Evolutionary conservation across 92 coral and sea anemone species (phyloP), one percentile per base, ranked within the genome.

Genomic region (Hydrozoanthus gracilis): DNA sequence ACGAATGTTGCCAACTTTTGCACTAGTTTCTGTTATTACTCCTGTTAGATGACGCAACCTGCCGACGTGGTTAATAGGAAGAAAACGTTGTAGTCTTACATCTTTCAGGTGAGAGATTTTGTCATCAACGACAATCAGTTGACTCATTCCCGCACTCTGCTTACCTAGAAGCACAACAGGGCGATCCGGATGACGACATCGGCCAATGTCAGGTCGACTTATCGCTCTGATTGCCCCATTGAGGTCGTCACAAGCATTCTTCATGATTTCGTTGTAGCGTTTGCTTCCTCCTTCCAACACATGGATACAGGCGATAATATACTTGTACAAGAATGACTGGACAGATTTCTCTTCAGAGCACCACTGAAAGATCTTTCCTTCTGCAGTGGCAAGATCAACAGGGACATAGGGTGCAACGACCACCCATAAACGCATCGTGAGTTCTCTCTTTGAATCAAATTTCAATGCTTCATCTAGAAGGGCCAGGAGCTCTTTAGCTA

Each of bases 361-460:
- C 95, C 95, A 93, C 15, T 58, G 8, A 5, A 67, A 64, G 0
- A 93, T 54, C 44, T 90, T 93, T 47, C 64, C 76, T 35, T 93
- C 95, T 8, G 95, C 88, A 3, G 71, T 71, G 2, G 87, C 13
- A 15, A 93, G 87, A 4, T 79, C 74, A 14, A 90, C 92, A 13
- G 89, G 89, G 35, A 88, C 84, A 68, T 71, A 82, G 0, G 95
- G 92, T 7, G 95, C 93, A 4, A 93, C 75, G 16, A 35, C 48
- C 15, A 90, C 90, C 95, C 95, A 93, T 47, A 93, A 66, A 6
- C 95, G 86, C 95, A 93, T 93, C 9, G 95, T 93, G 5, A 86
- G 75, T 27, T 90, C 92, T 5, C 7, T 72, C 20, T 73, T 73
- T 4, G 60, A 14, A 51, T 90, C 90, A 78, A 46, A 84, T 18